Evolutionary conservation across 2,797 vertebrate genomes (phyloP).

Genomic region (Fundulus diaphanus): DNA sequence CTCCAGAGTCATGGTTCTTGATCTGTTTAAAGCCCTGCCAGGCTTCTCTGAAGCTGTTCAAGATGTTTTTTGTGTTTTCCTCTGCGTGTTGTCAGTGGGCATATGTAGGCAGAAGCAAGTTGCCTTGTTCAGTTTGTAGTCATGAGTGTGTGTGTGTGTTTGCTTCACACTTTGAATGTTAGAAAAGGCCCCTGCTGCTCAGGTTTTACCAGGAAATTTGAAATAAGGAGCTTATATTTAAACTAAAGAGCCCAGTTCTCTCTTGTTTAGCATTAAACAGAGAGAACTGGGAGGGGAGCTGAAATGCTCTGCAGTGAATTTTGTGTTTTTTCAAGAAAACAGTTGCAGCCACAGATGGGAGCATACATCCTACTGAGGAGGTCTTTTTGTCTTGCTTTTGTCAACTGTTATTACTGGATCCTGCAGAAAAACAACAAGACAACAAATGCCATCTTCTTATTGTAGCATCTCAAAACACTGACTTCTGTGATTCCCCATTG

Average conservation of each 20-base stretch:
- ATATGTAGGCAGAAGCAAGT: background rate
- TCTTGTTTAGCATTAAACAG: conserved; percentile 22
- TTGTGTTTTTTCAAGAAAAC: conserved; percentile 19
- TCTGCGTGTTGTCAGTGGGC: background rate
- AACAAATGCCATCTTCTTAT: conserved; percentile 24
- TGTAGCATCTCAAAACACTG: conserved; percentile 46
- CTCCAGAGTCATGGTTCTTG: background rate
- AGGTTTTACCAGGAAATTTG: conserved; percentile 48
- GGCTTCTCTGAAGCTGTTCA: conserved; percentile 2
- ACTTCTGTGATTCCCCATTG: conserved; percentile 25
- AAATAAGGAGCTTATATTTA: conserved; percentile 53
- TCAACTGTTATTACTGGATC: conserved; percentile 17
- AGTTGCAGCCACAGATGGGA: conserved; percentile 30
- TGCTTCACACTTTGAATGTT: conserved; percentile 11
- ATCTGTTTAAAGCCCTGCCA: conserved; percentile 1
- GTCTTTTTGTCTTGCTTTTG: conserved; percentile 16
- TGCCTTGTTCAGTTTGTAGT: background rate
- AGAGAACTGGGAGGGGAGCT: background rate
- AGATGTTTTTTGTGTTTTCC: background rate
- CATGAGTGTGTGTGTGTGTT: background rate
- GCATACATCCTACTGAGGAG: conserved; percentile 31
- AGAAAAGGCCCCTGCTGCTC: conserved; percentile 6
- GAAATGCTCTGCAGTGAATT: conserved; percentile 14
- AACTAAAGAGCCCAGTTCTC: conserved; percentile 14
- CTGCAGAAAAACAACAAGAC: background rate